A percentile compares a stretch with the other conserved stretches of the same genome.
phyloP scores from a whole-genome alignment of 2,113 vertebrate genomes.

The Microtus pennsylvanicus region DNA sequence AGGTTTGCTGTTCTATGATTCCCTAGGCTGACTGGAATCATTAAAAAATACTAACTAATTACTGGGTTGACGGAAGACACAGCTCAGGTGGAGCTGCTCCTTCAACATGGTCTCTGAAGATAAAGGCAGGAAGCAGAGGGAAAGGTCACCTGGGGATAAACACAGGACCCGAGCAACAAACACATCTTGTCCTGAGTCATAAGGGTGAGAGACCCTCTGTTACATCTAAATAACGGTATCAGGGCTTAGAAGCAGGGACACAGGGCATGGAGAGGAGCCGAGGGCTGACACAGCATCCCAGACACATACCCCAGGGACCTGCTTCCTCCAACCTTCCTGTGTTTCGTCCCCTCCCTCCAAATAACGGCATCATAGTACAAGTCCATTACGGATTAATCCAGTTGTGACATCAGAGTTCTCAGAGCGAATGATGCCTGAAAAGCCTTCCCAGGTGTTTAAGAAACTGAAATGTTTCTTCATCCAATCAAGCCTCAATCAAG shows the following conservation, averaged over 20 bases:
- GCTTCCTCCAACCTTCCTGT: background rate
- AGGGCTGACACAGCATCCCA: background rate
- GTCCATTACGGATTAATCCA: background rate
- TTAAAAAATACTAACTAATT: slow-evolving; percentile 1
- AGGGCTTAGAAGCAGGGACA: background rate
- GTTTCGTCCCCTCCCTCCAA: background rate
- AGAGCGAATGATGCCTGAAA: background rate
- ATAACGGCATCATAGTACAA: too few relatives aligned
- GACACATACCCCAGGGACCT: background rate
- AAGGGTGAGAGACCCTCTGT: background rate
- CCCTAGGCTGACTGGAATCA: background rate
- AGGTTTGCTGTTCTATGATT: background rate
- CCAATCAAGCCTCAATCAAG: background rate
- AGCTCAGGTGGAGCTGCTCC: background rate
- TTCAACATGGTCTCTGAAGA: background rate
- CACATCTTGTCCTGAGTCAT: background rate
- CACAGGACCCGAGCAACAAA: background rate
- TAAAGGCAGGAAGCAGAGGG: background rate
- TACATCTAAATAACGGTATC: background rate
- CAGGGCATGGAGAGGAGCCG: background rate
- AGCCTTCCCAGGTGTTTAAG: background rate
- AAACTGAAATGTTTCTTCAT: background rate
- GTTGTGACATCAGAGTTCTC: background rate
- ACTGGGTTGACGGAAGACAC: background rate
- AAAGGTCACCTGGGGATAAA: background rate